Percentiles rank a stretch among this genome's conserved stretches.
phyloP scores from a whole-genome alignment of 1,140 invertebrate species.

The Piezodorus guildinii region DNA sequence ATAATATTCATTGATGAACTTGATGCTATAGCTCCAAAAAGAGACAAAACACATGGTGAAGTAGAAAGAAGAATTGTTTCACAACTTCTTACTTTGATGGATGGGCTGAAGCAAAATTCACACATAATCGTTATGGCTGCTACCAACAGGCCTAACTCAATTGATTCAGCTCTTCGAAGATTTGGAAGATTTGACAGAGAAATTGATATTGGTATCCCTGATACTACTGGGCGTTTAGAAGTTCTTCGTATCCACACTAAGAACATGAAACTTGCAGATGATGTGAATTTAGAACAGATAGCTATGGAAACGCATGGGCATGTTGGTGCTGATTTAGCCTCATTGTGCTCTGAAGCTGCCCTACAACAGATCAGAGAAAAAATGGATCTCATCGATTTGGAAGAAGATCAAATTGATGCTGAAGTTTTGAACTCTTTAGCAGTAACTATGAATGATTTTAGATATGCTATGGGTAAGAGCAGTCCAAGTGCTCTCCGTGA shows the following conservation, averaged over 20 bases:
- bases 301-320: constrained; percentile 98
- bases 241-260: constrained; percentile 98
- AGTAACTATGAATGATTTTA: constrained; percentile 96
- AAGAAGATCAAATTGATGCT: constrained; percentile 98
- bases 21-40: constrained; percentile 98
- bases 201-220: constrained; percentile 99
- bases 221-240: constrained; percentile 93
- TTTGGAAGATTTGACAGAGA: constrained; percentile 98
- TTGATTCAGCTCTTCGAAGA: constrained; percentile 91
- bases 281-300: constrained; percentile 96
- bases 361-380: constrained; percentile 99
- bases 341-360: constrained; percentile 96
- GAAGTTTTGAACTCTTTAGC: constrained; percentile 94
- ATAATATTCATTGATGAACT: constrained; percentile 99
- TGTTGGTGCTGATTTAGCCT: constrained; percentile 97
- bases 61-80: constrained; percentile 98
- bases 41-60: constrained; percentile 99
- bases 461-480: constrained; percentile 98
- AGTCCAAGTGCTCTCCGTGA: constrained; percentile 95
- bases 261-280: constrained; percentile 98
- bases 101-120: constrained; percentile 96
- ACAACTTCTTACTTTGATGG: constrained; percentile 96
- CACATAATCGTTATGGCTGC: constrained; percentile 99
- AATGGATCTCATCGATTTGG: constrained; percentile 99
- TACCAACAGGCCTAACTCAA: constrained; percentile 97